Evolutionary conservation across 2,797 vertebrate species (phyloP).

Genomic region (Hyperoplus immaculatus): DNA sequence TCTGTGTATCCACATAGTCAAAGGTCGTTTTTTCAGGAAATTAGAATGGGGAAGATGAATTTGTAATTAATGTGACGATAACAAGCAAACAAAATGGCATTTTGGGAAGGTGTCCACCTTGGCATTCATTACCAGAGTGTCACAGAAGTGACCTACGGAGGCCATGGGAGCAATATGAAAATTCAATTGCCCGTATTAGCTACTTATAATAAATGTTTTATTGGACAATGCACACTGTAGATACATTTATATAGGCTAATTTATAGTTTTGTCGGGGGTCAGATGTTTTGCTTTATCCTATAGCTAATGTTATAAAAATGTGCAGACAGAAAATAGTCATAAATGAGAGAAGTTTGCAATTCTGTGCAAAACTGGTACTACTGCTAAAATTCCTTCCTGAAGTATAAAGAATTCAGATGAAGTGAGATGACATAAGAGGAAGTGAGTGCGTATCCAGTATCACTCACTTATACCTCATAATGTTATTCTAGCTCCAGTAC

Average conservation of each 20-base stretch:
- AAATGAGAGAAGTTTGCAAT: neutral
- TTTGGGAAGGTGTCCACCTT: conserved; percentile 67
- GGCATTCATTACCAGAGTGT: conserved; percentile 59
- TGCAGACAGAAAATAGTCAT: neutral
- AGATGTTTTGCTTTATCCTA: neutral
- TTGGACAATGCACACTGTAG: neutral
- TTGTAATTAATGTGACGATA: conserved; percentile 80
- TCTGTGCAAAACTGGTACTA: neutral
- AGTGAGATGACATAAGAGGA: too few species aligned
- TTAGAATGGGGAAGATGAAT: conserved; percentile 81
- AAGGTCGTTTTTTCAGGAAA: conserved; percentile 83
- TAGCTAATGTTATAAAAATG: neutral
- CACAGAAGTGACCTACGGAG: conserved; percentile 41
- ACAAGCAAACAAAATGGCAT: conserved; percentile 81
- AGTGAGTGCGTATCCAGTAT: too few species aligned
- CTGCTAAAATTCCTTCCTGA: neutral
- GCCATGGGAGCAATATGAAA: conserved; percentile 49
- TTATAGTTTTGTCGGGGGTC: too few species aligned
- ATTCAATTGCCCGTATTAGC: conserved; percentile 16
- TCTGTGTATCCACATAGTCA: conserved; percentile 74
- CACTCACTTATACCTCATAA: too few species aligned
- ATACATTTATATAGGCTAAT: neutral
- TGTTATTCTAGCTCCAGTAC: too few species aligned
- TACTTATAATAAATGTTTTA: neutral
- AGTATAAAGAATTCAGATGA: too few species aligned